Percentiles rank a stretch among this genome's conserved stretches.
These are phyloP conservation scores for Myrmophylax atrothorax DNA, from an alignment of 2,113 vertebrate species.

Conservation along the genomic window DNA sequence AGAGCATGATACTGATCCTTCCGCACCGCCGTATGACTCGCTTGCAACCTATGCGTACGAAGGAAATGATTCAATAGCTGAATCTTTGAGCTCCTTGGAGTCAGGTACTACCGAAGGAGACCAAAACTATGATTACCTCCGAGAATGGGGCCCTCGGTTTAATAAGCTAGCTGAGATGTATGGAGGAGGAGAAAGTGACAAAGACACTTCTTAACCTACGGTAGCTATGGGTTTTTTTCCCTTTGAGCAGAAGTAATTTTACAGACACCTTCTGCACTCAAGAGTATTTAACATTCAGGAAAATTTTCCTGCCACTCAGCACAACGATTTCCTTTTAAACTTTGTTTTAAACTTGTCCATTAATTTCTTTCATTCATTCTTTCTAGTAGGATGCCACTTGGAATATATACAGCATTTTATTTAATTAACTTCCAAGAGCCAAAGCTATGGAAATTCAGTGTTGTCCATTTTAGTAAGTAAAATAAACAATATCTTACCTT, in stretches of 20 bases:
- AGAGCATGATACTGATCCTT: constrained; percentile 92
- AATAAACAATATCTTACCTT: constrained; percentile 63
- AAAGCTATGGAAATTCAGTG: constrained; percentile 81
- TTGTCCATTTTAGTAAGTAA: constrained; percentile 78
- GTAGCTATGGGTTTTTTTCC: constrained; percentile 13
- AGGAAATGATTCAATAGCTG: constrained; percentile 91
- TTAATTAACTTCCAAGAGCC: constrained; percentile 79
- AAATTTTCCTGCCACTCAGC: constrained; percentile 76
- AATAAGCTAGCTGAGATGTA: constrained; percentile 98
- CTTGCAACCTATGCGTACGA: constrained; percentile 97
- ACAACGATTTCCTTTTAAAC: constrained; percentile 67
- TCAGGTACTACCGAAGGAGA: constrained; percentile 91
- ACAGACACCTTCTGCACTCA: constrained; percentile 66
- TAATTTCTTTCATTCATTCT: constrained; percentile 76
- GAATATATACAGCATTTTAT: constrained; percentile 75
- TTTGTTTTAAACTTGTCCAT: constrained; percentile 65
- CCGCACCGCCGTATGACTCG: constrained; percentile 94
- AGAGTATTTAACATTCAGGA: constrained; percentile 75
- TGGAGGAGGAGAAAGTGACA: constrained; percentile 90
- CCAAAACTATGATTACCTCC: constrained; percentile 96
- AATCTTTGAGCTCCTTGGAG: constrained; percentile 94
- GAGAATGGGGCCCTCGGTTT: constrained; percentile 94
- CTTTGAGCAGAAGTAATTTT: constrained; percentile 56
- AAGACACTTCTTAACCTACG: constrained; percentile 83
- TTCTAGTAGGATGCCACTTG: constrained; percentile 76